phyloP scores from a whole-genome alignment of 2,888 invertebrate species.

The Mayetiola destructor region DNA sequence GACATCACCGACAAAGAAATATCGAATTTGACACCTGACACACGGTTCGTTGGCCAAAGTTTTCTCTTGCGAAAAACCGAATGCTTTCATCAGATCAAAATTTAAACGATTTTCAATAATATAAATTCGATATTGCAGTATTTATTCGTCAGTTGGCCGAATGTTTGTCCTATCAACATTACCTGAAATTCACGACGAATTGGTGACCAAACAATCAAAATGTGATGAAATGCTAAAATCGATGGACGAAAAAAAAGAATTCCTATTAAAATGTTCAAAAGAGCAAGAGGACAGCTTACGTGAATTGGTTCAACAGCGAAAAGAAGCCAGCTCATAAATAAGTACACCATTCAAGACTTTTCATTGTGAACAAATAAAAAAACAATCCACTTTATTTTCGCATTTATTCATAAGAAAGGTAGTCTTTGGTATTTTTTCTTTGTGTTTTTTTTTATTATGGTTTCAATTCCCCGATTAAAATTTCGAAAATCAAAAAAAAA shows the following conservation, averaged over 20 bases:
- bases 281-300: constrained; percentile 70
- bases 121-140: constrained; percentile 22
- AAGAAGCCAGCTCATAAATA: constrained; percentile 32
- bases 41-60: constrained; percentile 26
- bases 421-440: too few species aligned
- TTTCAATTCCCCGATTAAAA: too few species aligned
- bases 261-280: constrained; percentile 57
- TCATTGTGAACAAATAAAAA: too few species aligned
- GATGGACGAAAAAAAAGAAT: constrained; percentile 55
- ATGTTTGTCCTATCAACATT: constrained; percentile 62
- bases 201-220: constrained; percentile 42
- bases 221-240: constrained; percentile 54
- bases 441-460: too few species aligned
- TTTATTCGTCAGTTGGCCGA: constrained; percentile 50
- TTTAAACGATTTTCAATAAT: not conserved
- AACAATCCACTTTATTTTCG: too few species aligned
- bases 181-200: constrained; percentile 43
- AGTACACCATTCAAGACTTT: too few species aligned
- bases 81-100: not conserved
- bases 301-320: constrained; percentile 58
- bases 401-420: too few species aligned
- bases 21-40: constrained; percentile 28
- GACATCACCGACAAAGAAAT: constrained; percentile 48
- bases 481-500: too few species aligned
- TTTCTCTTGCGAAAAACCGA: not conserved